Conservation (phyloP, 2,797 vertebrate species). For the Falco columbarius region DNA sequence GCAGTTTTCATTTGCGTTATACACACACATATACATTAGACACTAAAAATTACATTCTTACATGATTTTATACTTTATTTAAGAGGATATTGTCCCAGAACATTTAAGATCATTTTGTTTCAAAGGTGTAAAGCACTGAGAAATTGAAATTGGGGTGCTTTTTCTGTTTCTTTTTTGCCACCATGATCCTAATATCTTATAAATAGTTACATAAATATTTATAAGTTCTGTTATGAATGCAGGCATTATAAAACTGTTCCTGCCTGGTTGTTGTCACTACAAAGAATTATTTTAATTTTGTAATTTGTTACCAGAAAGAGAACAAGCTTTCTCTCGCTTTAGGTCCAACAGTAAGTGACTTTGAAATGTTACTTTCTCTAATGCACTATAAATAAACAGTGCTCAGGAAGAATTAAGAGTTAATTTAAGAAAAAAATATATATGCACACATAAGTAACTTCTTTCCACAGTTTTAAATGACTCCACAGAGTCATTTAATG, state of each 20-base stretch:
- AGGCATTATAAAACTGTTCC: not conserved
- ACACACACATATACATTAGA: not conserved
- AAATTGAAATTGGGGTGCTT: not conserved
- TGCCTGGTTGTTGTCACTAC: not conserved
- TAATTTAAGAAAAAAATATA: not conserved
- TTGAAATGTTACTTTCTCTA: not conserved
- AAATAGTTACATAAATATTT: not conserved
- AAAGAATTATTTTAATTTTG: not conserved
- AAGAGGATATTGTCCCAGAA: not conserved
- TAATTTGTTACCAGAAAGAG: not conserved
- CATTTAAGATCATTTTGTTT: not conserved
- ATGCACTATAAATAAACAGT: not conserved
- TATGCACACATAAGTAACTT: not conserved
- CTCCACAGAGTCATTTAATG: not conserved
- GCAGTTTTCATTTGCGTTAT: not conserved
- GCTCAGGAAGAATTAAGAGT: not conserved
- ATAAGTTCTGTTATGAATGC: too few species aligned
- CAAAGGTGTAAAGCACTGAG: not conserved
- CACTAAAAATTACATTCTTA: not conserved
- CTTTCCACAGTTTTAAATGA: not conserved
- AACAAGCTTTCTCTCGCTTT: not conserved
- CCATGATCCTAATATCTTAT: not conserved
- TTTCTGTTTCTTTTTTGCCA: not conserved
- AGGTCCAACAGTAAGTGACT: not conserved
- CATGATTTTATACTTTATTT: not conserved